Evolutionary conservation across 2,888 invertebrate species (phyloP), one percentile per base, ranked within the genome.

Genomic region (Netelia inedita): DNA sequence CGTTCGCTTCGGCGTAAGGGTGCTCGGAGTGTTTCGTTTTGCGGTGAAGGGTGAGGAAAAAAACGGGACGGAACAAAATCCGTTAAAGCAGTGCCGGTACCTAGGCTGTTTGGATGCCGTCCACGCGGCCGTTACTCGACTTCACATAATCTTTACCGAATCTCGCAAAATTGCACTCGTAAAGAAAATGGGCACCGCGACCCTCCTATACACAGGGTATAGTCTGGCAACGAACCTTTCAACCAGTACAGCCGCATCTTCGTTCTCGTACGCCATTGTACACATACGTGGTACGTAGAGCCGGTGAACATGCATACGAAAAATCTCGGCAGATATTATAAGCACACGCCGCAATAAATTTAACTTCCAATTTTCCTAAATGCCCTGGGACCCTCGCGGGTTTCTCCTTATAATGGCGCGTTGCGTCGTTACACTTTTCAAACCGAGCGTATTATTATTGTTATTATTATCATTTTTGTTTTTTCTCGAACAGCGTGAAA

Each of bases 111-210:
- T 79, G 79, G 79, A 83, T 83, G 50, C 83, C 69, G 57, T 75
- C 83, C 79, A 83, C 83, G 61, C 50, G 46, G 69, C 79, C 69
- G 63, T 79, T 79, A 74, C 83, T 65, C 43, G 76, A 69, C 59
- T 75, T 69, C 73, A 69, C 82, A 82, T 82, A 85, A 88, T 87
- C 87, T 87, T 86, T 85, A 79, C 85, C 86, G 83, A 88, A 88
- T 88, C 87, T 88, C 83, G 71, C 55, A 81, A 82, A 88, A 88
- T 88, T 87, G 87, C 83, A 82, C 86, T 87, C 88, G 78, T 88
- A 88, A 82, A 82, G 81, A 82, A 82, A 74, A 79, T 71, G 71
- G 41, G 65, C 53, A 65, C 1, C 50, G 5, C 50, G 74, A 55
- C 66, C 50, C 19, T 66, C 6, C 35, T 35, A n/a, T 69, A 68